Base-by-base conservation (phyloP, 2,888 invertebrate genomes). In the Idaea dimidiata region DNA sequence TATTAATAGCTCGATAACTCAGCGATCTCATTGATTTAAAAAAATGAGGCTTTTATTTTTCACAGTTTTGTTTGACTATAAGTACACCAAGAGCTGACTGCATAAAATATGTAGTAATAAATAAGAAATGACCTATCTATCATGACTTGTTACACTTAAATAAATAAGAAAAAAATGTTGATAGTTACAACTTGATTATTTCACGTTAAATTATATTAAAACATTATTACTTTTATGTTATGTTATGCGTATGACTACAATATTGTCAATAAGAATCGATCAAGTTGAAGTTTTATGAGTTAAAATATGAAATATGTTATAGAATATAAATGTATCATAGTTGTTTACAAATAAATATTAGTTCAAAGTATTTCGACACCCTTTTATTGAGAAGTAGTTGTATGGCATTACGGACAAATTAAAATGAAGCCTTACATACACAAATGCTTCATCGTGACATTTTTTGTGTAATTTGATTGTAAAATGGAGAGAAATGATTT, bases 21-120 rank as follows among this genome's bases (percentile, higher is more conserved):
- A 70, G 80, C 83, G 88, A 88, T 88, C 88, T 88, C 88, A 88
- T 80, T 83, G 86, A 82, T 82, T 77, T 82, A 80, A 78, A 79
- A 77, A 76, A 79, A 84, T 81, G 89, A 89, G 88, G 88, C 88
- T 88, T 82, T 78, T 75, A 66, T 81, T 76, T 80, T 77, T 80
- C 74, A 76, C 77, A 76, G 68, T 71, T 43, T 43, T 14, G 8
- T 43, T 43, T 24, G 24, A 24, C 24, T 8, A 43, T 43, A 43
- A 8, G 43, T 43, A 43, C 6, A 5, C 43, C 43, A 10, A 43
- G 43, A 43, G 43, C 10, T 43, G 43, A 43, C 43, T 10, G 43
- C 43, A 43, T 43, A 43, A 43, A 43, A 43, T 43, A 10, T 43
- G 43, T 43, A 14, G 14, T 43, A 43, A 8, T 43, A 14, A 43